These are phyloP conservation scores for Hozukius guyotensis DNA, from an alignment of 2,797 vertebrate genomes.

Conservation along the genomic window DNA sequence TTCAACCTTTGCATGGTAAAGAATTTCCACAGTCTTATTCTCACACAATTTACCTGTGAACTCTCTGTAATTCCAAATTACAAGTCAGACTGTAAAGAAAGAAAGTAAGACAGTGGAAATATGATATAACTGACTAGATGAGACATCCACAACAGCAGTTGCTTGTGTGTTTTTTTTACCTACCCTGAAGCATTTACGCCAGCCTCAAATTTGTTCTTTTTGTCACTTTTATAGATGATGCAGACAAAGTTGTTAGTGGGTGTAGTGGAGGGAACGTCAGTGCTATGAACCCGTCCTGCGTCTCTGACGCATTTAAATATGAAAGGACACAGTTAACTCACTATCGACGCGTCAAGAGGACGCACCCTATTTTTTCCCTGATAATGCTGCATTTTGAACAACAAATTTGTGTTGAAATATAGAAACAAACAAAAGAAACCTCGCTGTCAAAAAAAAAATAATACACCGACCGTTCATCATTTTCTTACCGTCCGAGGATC, in stretches of 20 bases:
- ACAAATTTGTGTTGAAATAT: background rate
- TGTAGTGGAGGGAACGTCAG: background rate
- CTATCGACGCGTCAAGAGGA: too few relatives aligned
- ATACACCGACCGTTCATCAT: too few relatives aligned
- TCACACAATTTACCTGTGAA: background rate
- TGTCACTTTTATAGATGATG: slow-evolving; percentile 6
- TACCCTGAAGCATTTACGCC: background rate
- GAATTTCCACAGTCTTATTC: background rate
- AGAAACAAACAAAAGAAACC: too few relatives aligned
- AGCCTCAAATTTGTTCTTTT: background rate
- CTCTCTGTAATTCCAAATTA: background rate
- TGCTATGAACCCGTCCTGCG: too few relatives aligned
- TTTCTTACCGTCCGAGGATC: too few relatives aligned
- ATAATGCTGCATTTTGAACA: too few relatives aligned
- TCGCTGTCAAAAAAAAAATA: too few relatives aligned
- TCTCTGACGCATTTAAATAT: too few relatives aligned
- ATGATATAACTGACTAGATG: background rate
- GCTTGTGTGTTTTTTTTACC: background rate
- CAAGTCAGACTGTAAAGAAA: background rate
- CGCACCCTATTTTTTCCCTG: too few relatives aligned
- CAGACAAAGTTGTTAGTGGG: background rate
- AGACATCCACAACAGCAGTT: background rate
- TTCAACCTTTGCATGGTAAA: background rate
- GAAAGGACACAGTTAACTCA: background rate
- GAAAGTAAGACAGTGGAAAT: background rate